Conservation (phyloP, 2,888 invertebrate genomes). For the Drosophila neutralis region DNA sequence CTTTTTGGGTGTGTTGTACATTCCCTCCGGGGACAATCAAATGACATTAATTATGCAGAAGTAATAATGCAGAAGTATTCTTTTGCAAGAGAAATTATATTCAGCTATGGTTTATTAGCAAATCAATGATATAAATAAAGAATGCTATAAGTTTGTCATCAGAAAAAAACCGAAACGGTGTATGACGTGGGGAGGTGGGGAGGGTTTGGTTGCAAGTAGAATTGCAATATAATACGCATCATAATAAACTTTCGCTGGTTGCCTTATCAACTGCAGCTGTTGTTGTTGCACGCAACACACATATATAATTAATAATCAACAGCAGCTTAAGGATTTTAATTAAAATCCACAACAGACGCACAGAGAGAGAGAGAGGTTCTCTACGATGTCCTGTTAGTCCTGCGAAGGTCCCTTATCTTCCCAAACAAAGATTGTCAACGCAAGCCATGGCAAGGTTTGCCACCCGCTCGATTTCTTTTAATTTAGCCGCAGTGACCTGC, state of each 20-base stretch:
- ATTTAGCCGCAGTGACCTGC: constrained; percentile 75
- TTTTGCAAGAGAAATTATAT: background rate
- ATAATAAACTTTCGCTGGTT: constrained; percentile 26
- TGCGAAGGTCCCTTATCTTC: constrained; percentile 12
- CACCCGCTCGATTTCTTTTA: constrained; percentile 67
- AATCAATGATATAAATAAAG: background rate
- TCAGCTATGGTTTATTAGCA: background rate
- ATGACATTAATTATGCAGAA: too few species aligned
- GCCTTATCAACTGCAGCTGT: constrained; percentile 44
- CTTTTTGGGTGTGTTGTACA: too few species aligned
- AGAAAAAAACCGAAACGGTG: background rate
- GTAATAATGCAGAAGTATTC: background rate
- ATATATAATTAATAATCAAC: constrained; percentile 72
- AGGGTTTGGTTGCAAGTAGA: background rate
- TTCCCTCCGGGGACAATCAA: fast-evolving
- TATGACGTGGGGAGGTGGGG: too few species aligned
- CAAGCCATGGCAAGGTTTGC: constrained; percentile 11
- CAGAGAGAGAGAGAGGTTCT: background rate
- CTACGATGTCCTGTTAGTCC: constrained; percentile 5
- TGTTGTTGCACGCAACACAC: background rate
- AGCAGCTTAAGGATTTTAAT: constrained; percentile 69
- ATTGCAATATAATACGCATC: constrained; percentile 31
- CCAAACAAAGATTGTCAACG: constrained; percentile 28
- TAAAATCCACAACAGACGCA: constrained; percentile 58
- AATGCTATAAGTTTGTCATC: background rate